A percentile compares a stretch with the other conserved stretches of the same genome.
Conservation (phyloP, 2,888 invertebrate species). For the Acrocera orbiculus region DNA sequence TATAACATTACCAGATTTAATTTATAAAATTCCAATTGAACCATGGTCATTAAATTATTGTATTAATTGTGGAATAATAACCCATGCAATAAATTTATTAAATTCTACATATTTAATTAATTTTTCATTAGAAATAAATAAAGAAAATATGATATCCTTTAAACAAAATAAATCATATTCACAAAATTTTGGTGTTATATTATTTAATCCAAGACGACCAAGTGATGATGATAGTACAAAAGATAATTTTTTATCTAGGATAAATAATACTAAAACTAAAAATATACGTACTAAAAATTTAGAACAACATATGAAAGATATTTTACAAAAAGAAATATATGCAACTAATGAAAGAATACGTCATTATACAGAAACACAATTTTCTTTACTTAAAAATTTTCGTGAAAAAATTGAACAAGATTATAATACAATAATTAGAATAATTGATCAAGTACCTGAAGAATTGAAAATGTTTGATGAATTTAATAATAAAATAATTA, state of each 20-base stretch:
- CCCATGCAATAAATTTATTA: constrained; percentile 19
- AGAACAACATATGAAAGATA: constrained; percentile 44
- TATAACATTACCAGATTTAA: no score
- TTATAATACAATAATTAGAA: constrained; percentile 45
- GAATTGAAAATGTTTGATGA: constrained; percentile 18
- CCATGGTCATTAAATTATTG: constrained; percentile 25
- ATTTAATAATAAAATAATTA: constrained; percentile 13
- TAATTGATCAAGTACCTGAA: constrained; percentile 23
- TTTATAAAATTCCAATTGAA: constrained; percentile 18
- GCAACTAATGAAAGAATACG: constrained; percentile 59
- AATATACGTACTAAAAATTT: constrained; percentile 20
- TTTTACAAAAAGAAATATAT: constrained; percentile 48
- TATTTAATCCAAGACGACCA: constrained; percentile 30
- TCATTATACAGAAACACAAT: constrained; percentile 55
- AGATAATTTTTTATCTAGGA: no score
- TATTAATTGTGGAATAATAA: constrained; percentile 24
- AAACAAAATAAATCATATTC: constrained; percentile 50
- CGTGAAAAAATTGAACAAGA: constrained; percentile 56
- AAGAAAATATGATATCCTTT: constrained; percentile 40
- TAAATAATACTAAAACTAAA: constrained; percentile 10
- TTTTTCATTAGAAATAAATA: constrained; percentile 30
- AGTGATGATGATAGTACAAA: constrained; percentile 2
- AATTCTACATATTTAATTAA: constrained; percentile 20
- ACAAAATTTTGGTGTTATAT: constrained; percentile 48
- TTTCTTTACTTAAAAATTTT: constrained; percentile 53